Percentiles rank a stretch among this genome's conserved stretches.
Conservation (phyloP, 2,888 invertebrate species). For the Pachymerium ferrugineum region DNA sequence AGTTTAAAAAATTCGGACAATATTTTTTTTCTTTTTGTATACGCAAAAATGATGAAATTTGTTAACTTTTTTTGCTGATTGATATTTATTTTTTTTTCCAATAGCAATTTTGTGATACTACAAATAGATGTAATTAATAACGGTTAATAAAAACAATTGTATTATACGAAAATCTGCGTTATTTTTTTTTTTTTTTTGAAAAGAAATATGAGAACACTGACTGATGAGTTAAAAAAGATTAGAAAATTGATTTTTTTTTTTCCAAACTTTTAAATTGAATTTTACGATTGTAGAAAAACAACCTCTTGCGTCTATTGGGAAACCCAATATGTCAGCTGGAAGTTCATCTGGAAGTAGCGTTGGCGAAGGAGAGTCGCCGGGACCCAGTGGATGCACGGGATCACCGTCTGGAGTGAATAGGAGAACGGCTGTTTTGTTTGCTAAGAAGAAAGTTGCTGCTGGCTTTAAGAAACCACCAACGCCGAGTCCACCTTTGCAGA, state of each 20-base stretch:
- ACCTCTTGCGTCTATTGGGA: no score
- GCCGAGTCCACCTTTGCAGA: conserved; percentile 36
- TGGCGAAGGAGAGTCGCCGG: conserved; percentile 6
- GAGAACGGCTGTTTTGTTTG: conserved; percentile 70
- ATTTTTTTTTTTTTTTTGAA: not conserved
- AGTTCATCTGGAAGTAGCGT: conserved; percentile 20
- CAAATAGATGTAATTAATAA: not conserved
- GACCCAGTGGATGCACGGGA: not conserved
- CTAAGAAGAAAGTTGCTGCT: conserved; percentile 57
- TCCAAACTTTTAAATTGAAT: not conserved
- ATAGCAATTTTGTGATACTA: not conserved
- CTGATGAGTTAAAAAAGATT: not conserved
- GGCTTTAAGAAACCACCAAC: conserved; percentile 39
- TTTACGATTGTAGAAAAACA: not conserved
- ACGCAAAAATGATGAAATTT: not conserved
- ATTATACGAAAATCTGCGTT: not conserved
- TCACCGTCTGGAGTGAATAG: conserved; percentile 60
- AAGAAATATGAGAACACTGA: not conserved
- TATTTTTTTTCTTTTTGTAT: not conserved
- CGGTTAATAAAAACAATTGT: not conserved
- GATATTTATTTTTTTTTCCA: not conserved
- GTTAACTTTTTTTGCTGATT: not conserved
- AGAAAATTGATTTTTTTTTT: not conserved
- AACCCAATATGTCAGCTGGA: not conserved
- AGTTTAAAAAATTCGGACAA: no score